phyloP scores from a whole-genome alignment of 2,797 vertebrate genomes.

The Sebastes trivittatus region DNA sequence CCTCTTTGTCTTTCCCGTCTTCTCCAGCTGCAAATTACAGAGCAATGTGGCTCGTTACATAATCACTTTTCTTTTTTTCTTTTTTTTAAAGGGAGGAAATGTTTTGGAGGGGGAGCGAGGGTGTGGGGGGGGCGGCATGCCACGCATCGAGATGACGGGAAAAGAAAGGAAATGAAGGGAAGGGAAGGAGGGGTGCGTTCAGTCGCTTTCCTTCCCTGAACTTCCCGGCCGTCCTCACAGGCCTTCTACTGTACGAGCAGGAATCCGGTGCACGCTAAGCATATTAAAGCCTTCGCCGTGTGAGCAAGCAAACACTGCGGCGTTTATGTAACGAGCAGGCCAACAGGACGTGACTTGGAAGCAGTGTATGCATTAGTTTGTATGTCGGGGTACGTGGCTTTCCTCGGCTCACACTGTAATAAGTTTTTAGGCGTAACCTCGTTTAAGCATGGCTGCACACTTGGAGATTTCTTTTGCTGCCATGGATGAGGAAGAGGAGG shows the following conservation, averaged over 20 bases:
- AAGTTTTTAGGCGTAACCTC: neutral
- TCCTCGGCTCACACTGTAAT: neutral
- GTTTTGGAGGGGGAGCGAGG: conserved; percentile 70
- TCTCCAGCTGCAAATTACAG: conserved; percentile 67
- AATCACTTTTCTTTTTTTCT: conserved; percentile 57
- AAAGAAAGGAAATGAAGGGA: conserved; percentile 43
- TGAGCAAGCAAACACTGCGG: conserved; percentile 10
- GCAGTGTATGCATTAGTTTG: neutral
- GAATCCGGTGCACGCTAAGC: conserved; percentile 8
- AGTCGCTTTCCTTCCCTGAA: conserved; percentile 18
- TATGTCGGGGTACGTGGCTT: neutral
- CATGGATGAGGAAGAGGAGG: neutral
- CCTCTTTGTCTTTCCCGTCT: conserved; percentile 10
- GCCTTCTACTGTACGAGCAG: conserved; percentile 8
- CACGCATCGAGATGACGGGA: conserved; percentile 55
- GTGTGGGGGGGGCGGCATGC: conserved; percentile 38
- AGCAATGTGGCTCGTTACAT: conserved; percentile 75
- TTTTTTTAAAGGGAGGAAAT: conserved; percentile 76
- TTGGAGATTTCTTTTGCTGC: neutral
- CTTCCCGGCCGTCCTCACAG: neutral
- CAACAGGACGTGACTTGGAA: conserved; percentile 13
- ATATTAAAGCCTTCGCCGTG: conserved; percentile 7
- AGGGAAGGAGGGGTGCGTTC: conserved; percentile 32
- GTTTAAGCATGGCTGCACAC: neutral
- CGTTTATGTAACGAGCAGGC: conserved; percentile 32